Evolutionary conservation across 2,113 vertebrate genomes (phyloP), one percentile per base, ranked within the genome.

Genomic region (Kryptolebias marmoratus): DNA sequence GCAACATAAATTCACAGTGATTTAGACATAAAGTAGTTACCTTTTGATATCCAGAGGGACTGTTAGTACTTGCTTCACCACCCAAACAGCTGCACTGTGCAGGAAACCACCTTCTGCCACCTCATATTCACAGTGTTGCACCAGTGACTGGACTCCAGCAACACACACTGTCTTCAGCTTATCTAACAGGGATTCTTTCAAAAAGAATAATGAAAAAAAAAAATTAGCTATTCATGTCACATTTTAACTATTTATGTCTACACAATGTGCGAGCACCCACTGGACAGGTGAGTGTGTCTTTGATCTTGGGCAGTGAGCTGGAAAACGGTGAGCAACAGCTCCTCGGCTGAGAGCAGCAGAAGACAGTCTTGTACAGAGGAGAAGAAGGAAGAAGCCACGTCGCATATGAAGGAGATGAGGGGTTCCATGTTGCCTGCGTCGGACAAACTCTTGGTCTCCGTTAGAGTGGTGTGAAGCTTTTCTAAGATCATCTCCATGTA

Each of bases 311-410:
- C 96, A 47, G 94, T 96, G 60, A 99, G 91, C 11, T 97, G 95
- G 91, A 99, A 99, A 66, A 97, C 90, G 0, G 96, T 97, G 80
- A 98, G 91, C 62, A 99, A 84, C 49, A 99, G 93, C 16, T 98
- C 97, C 85, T 98, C 96, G 5, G 97, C 95, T 2, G 98, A 95
- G 12, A 94, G 89, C 64, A 96, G 93, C 10, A 96, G 90, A 39
- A 96, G 92, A 75, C 95, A 96, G 75, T 94, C 95, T 83, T 94
- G 94, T 0, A 96, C 91, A 1, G 97, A 97, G 18, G 93, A 96
- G 94, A 99, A 99, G 89, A 98, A 98, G 31, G 95, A 95, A n/a
- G 93, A 95, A 39, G 95, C 94, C 81, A 98, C 95, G 11, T 98
- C 96, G 0, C 97, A 98, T 88, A 98, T 95, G 79, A 96, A 96